Base-by-base conservation (phyloP, 2,888 invertebrate species). In the Rhagonycha lutea region DNA sequence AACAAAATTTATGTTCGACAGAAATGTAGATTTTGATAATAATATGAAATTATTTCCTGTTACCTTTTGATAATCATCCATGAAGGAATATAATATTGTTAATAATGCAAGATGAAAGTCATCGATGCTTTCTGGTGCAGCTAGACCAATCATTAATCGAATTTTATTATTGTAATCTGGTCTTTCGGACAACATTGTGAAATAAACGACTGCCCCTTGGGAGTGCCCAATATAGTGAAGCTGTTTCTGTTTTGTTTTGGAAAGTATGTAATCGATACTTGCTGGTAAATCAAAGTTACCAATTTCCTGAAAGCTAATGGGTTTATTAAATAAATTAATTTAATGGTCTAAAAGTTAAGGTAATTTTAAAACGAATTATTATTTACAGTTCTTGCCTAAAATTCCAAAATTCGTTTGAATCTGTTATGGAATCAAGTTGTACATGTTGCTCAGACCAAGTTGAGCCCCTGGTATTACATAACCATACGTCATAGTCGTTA, bases 301-400 rank as follows among this genome's bases (percentile, higher is more conserved):
- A 86, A 95, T 94, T 83, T 96, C 93, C 84, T 95, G 92, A 92
- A 92, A 95, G 81, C 94, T 94, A 85, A 88, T n/a, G n/a, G n/a
- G n/a, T n/a, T n/a, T n/a, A n/a, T n/a, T n/a, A n/a, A n/a, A n/a
- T n/a, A n/a, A n/a, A n/a, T n/a, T n/a, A n/a, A n/a, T n/a, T n/a
- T n/a, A n/a, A n/a, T n/a, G n/a, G n/a, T n/a, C n/a, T n/a, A n/a
- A n/a, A n/a, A n/a, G n/a, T n/a, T n/a, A n/a, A n/a, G n/a, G 2
- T 18, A 2, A 18, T 18, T 18, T 18, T 18, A 18, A 18, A 2
- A 26, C 2, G 7, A 26, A 2, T 0, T 32, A 32, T 11, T 12
- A 32, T 32, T 1, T 18, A 1, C 12, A 5, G 12, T 7, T 29
- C 80, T 72, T 81, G 88, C 86, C 86, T 86, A 82, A 87, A 89